A percentile compares a stretch with the other conserved stretches of the same genome.
Evolutionary conservation across 2,797 vertebrate species (phyloP).

Genomic region (Gobionotothen gibberifrons): DNA sequence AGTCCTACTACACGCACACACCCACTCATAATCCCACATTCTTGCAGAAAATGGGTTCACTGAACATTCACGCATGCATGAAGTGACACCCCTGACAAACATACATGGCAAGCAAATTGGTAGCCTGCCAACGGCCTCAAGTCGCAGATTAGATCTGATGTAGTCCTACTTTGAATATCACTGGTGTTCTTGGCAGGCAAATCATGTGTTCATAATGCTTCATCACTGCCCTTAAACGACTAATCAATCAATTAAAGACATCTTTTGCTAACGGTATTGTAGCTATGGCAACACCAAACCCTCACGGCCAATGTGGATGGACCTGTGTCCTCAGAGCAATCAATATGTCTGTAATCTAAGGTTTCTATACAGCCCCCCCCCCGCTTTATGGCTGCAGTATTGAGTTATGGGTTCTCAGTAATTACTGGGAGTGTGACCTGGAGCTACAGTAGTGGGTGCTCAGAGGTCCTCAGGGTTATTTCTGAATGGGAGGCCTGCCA

Average conservation of each 20-base stretch:
- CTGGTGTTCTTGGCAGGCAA: slow-evolving; percentile 68
- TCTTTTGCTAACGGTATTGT: slow-evolving; percentile 44
- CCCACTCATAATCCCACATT: slow-evolving; percentile 41
- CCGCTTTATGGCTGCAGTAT: slow-evolving; percentile 51
- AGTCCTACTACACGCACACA: slow-evolving; percentile 30
- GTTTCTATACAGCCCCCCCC: slow-evolving; percentile 51
- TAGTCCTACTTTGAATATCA: slow-evolving; percentile 50
- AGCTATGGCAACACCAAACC: slow-evolving; percentile 63
- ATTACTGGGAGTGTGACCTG: slow-evolving; percentile 66
- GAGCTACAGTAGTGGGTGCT: slow-evolving; percentile 37
- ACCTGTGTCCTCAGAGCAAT: slow-evolving; percentile 66
- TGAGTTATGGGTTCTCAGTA: slow-evolving; percentile 68
- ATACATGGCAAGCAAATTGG: slow-evolving; percentile 75
- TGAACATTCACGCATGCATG: slow-evolving; percentile 71
- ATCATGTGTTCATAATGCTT: slow-evolving; percentile 73
- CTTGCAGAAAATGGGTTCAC: slow-evolving; percentile 64
- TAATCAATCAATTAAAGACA: slow-evolving; percentile 77
- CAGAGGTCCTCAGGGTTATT: slow-evolving; percentile 44
- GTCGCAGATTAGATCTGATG: slow-evolving; percentile 61
- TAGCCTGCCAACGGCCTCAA: slow-evolving; percentile 69
- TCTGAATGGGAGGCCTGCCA: slow-evolving; percentile 16
- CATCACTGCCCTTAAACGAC: slow-evolving; percentile 68
- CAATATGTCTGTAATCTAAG: slow-evolving; percentile 66
- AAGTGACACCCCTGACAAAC: slow-evolving; percentile 69
- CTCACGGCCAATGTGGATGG: slow-evolving; percentile 14